Base-by-base conservation (phyloP, 2,113 vertebrate species). In the Datnioides undecimradiatus region DNA sequence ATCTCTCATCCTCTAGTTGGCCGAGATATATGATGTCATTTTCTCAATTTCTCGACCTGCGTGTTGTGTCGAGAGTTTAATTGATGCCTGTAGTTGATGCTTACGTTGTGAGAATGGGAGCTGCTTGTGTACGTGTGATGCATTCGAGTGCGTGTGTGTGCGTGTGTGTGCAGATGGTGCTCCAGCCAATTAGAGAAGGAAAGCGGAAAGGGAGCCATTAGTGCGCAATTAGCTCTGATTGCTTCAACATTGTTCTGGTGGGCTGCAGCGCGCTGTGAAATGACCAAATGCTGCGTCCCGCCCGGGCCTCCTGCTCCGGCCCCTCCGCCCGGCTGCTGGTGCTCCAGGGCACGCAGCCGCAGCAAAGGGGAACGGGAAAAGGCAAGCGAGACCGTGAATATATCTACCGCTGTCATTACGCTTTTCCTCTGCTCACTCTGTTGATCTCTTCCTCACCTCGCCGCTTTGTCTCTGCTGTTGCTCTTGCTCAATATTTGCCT, bases 241-340 rank as follows among this genome's bases (percentile, higher is more conserved):
- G 92, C 91, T 86, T 90, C 88, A 91, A 92, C 91, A 93, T 93
- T 94, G 94, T 94, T 94, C 92, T 88, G 85, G 73, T 92, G 78
- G 74, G 91, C 88, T 34, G 88, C 87, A 80, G 76, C 45, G 54
- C 88, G 76, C 86, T 93, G 92, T 93, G 92, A 94, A 93, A 92
- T 91, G 90, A 88, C 90, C 92, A 93, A 92, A 88, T 95, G 92
- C 79, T 87, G 72, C 0, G 52, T 60, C 65, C 59, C 34, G 27
- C n/a, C n/a, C n/a, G 27, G 80, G 62, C 76, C 76, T 71, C 71
- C 55, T 23, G 29, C 51, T 76, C 55, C 8, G 55, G 40, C 36
- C 64, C 33, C 51, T 51, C 33, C 27, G 33, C 48, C 46, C 36
- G 17, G 25, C 31, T 33, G 36, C 40, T 1, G n/a, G 21, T 33